phyloP scores from a whole-genome alignment of 2,888 invertebrate species.

The Opisthograptis luteolata region DNA sequence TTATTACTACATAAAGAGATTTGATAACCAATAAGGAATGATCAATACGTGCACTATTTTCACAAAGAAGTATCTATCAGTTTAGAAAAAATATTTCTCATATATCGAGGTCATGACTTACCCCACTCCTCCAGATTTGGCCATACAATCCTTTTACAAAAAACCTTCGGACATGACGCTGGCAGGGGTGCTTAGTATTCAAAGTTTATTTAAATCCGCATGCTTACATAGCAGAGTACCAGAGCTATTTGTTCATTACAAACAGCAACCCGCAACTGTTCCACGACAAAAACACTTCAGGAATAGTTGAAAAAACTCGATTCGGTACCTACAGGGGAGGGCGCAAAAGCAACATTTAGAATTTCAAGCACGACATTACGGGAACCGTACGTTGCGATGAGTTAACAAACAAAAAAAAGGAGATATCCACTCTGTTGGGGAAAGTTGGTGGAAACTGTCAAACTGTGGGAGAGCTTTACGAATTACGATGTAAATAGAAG shows the following conservation, averaged over 20 bases:
- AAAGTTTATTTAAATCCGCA: not conserved
- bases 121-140: too few relatives aligned
- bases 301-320: slow-evolving; percentile 49
- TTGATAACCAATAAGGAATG: too few relatives aligned
- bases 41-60: too few relatives aligned
- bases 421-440: slow-evolving; percentile 21
- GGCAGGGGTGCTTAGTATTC: too few relatives aligned
- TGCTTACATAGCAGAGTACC: slow-evolving; percentile 1
- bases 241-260: slow-evolving; percentile 31
- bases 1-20: too few relatives aligned
- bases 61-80: too few relatives aligned
- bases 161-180: too few relatives aligned
- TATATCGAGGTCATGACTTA: too few relatives aligned
- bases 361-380: slow-evolving; percentile 50
- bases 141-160: too few relatives aligned
- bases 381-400: slow-evolving; percentile 32
- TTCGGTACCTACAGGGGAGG: slow-evolving; percentile 37
- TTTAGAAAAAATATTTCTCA: too few relatives aligned
- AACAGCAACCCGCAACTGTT: slow-evolving; percentile 28
- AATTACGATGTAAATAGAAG: not conserved
- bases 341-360: slow-evolving; percentile 47
- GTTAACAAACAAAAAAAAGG: slow-evolving; percentile 42
- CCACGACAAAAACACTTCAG: slow-evolving; percentile 38
- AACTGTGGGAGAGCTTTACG: slow-evolving; percentile 21
- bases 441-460: slow-evolving; percentile 39